A percentile compares a stretch with the other conserved stretches of the same genome.
These are phyloP conservation scores for Glyptemys insculpta DNA, from an alignment of 2,797 vertebrate genomes.

Conservation along the genomic window DNA sequence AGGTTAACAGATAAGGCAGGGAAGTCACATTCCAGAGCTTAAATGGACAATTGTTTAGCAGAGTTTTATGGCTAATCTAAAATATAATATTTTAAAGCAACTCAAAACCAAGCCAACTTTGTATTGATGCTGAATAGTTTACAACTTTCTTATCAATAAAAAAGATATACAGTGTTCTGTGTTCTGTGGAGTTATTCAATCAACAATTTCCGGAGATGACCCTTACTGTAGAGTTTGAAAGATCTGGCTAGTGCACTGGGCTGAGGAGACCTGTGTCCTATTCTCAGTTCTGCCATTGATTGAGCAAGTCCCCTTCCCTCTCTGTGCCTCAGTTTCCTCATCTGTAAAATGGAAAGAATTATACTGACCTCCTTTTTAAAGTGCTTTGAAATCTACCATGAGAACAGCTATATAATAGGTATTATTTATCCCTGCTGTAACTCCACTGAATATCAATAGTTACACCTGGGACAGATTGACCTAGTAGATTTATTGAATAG, in stretches of 20 bases:
- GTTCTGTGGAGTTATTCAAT: slow-evolving; percentile 12
- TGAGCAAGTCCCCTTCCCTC: not conserved
- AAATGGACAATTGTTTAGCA: not conserved
- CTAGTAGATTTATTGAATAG: not conserved
- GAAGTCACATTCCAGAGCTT: not conserved
- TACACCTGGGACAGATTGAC: not conserved
- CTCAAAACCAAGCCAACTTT: not conserved
- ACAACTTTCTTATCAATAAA: slow-evolving; percentile 63
- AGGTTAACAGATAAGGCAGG: not conserved
- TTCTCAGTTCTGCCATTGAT: not conserved
- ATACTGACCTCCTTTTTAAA: not conserved
- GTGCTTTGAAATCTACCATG: not conserved
- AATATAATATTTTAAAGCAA: slow-evolving; percentile 13
- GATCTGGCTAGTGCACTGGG: not conserved
- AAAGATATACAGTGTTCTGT: slow-evolving; percentile 4
- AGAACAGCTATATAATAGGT: not conserved
- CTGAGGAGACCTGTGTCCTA: not conserved
- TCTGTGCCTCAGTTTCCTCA: no score
- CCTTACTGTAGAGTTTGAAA: slow-evolving; percentile 28
- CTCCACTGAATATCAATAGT: not conserved
- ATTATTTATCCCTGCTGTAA: no score
- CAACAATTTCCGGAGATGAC: slow-evolving; percentile 41
- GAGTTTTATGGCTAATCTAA: slow-evolving; percentile 16
- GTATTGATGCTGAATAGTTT: not conserved
- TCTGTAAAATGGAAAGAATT: not conserved